Base-by-base conservation (phyloP, 2,113 vertebrate genomes). In the Himantopus leucocephalus region DNA sequence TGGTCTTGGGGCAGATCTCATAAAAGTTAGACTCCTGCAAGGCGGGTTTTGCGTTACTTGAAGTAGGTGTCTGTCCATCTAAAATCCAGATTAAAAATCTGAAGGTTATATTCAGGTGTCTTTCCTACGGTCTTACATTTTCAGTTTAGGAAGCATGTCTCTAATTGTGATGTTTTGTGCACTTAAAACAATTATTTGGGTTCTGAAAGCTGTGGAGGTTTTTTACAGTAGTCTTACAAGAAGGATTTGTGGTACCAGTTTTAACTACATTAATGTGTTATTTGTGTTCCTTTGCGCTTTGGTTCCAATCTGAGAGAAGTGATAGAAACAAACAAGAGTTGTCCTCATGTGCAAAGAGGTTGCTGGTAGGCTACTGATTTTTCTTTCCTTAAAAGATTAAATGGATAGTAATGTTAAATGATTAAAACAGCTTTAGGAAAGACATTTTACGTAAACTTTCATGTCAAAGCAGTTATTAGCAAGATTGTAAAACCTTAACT, bases 381-480 rank as follows among this genome's bases (percentile, higher is more conserved):
- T 94, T 73, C 35, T 66, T 64, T 53, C 24, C 43, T 52, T 78
- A 64, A 79, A 91, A 87, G 30, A 79, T 88, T 89, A 84, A 92
- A 52, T 32, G 12, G 48, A 60, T 72, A 90, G 47, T 73, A 75
- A 77, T 64, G 52, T 71, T 93, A 73, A 91, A 86, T 96, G 48
- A 66, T 72, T 94, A 77, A 86, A 96, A 90, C 48, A 83, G 16
- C 73, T 85, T 96, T 91, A 64, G 50, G 63, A 96, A 94, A 88
- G 78, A 75, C 13, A 47, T 92, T 73, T 55, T 47, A n/a, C 88
- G 73, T 93, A 97, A 97, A 94, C 55, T 90, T 96, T 84, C 35
- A 32, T 86, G 67, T 96, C 87, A 92, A 97, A 97, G 75, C 52
- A 91, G 91, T 97, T 96, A 81, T 66, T 87, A 97, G 27, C 80